Base-by-base conservation (phyloP, 2,113 vertebrate genomes). In the Progne subis region DNA sequence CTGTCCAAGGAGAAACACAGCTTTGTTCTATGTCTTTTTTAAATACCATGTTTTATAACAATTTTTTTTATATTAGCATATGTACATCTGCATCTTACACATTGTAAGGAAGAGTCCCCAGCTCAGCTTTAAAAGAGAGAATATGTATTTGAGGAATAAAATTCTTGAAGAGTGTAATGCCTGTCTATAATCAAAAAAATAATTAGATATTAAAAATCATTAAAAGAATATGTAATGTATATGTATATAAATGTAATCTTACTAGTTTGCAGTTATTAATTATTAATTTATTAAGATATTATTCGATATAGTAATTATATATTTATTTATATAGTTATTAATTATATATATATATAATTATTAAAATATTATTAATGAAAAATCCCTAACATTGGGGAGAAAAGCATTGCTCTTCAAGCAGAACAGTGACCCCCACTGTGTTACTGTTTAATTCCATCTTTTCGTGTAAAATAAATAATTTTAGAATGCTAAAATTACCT, bases 371-470 rank as follows among this genome's bases (percentile, higher is more conserved):
- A 61, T 59, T 76, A 63, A 69, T 26, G 49, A 47, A 81, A 61
- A 74, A 5, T 0, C 0, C 8, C 3, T 55, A 81, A 20, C 17
- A 43, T 34, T 16, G 37, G 8, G 18, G 32, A 81, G 19, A 14
- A 88, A 79, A n/a, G 6, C 34, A 37, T 28, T 80, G 39, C 31
- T 71, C 91, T 86, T 68, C 39, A 80, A 68, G 32, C n/a, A 67
- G 41, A 44, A 37, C 12, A 77, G 7, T 69, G 57, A 74, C 15
- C 4, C 5, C 6, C 16, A 24, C 3, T 63, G 12, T 63, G 39
- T 55, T 68, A 56, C 49, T 64, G 15, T 59, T 89, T 52, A 34
- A 47, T 55, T 95, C 9, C 41, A 77, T 41, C 14, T 68, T 86
- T 71, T 82, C 1, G 1, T 55, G 17, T 63, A 37, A 59, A 63